A percentile compares a stretch with the other conserved stretches of the same genome.
phyloP scores from a whole-genome alignment of 2,113 vertebrate species.

The Accipiter cooperii region DNA sequence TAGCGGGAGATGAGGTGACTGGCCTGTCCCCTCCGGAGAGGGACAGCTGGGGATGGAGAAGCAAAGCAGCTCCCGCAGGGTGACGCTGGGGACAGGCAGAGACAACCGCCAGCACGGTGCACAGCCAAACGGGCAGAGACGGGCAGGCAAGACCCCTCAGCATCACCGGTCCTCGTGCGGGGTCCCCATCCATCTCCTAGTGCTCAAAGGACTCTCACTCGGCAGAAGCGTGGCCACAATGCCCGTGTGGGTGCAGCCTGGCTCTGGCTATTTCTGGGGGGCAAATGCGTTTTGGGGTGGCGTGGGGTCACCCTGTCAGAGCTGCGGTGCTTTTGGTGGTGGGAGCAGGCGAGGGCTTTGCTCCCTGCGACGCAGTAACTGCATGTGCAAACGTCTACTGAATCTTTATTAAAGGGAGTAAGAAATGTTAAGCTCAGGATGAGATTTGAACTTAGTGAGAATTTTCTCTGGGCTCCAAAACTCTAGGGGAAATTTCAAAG shows the following conservation, averaged over 20 bases:
- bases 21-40: not conserved
- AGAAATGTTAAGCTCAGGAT: not conserved
- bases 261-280: no score
- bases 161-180: fast-evolving
- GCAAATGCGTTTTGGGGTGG: not conserved
- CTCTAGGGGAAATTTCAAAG: not conserved
- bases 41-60: not conserved
- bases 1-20: not conserved
- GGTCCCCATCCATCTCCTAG: not conserved
- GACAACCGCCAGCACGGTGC: fast-evolving
- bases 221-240: fast-evolving
- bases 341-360: not conserved
- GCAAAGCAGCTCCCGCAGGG: not conserved
- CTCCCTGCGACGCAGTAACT: fast-evolving
- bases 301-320: not conserved
- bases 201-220: not conserved
- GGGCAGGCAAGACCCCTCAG: not conserved
- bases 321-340: not conserved
- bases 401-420: not conserved
- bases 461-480: not conserved
- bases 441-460: not conserved
- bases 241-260: not conserved
- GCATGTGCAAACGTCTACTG: not conserved
- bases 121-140: not conserved
- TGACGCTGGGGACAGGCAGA: not conserved